Conservation (phyloP, 2,888 invertebrate species). For the Lithophane semibrunnea region DNA sequence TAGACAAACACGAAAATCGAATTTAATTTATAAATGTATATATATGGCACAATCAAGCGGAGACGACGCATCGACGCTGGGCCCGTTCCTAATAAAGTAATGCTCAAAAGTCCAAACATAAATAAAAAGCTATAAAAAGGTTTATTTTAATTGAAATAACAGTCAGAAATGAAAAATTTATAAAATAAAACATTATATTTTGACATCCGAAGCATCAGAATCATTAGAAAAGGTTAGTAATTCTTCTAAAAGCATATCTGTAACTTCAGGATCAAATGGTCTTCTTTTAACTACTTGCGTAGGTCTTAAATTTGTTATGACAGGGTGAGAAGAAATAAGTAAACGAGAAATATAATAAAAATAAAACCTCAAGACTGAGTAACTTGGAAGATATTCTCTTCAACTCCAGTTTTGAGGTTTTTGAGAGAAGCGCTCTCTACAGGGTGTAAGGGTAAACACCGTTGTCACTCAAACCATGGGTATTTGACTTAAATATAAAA, state of each 20-base stretch:
- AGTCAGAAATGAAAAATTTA: background rate
- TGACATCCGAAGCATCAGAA: background rate
- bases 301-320: slow-evolving; percentile 3
- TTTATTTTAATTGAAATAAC: background rate
- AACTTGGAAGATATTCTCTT: background rate
- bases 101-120: slow-evolving; percentile 2
- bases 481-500: too few relatives aligned
- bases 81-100: background rate
- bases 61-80: background rate
- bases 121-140: background rate
- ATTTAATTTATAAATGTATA: too few relatives aligned
- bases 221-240: background rate
- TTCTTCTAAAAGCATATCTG: slow-evolving; percentile 1
- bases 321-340: background rate
- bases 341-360: background rate
- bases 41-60: too few relatives aligned
- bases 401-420: too few relatives aligned
- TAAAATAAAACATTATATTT: background rate
- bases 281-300: background rate
- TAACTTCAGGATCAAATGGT: slow-evolving; percentile 1
- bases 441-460: too few relatives aligned
- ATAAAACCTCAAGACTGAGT: too few relatives aligned
- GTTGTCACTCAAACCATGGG: too few relatives aligned
- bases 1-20: too few relatives aligned
- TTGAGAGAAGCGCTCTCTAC: too few relatives aligned